A percentile compares a stretch with the other conserved stretches of the same genome.
phyloP scores from a whole-genome alignment of 2,888 invertebrate species.

The Seira sanloemensis region DNA sequence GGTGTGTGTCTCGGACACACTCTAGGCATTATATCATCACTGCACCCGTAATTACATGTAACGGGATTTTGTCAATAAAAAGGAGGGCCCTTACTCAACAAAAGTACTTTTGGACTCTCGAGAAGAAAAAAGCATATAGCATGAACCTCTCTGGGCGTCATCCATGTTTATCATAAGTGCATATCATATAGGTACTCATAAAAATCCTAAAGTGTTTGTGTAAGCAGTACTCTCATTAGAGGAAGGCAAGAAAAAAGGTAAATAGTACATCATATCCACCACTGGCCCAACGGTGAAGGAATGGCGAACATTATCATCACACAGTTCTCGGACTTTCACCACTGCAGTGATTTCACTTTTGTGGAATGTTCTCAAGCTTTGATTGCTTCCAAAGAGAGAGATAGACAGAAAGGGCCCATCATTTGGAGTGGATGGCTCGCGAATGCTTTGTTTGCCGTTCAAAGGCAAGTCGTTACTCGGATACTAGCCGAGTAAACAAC shows the following conservation, averaged over 20 bases:
- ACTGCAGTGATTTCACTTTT: too few relatives aligned
- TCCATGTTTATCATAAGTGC: constrained; percentile 17
- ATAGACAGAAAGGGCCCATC: neutral
- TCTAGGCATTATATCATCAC: neutral
- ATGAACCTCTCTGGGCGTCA: neutral
- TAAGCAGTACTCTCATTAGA: neutral
- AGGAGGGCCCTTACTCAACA: neutral
- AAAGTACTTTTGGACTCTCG: neutral
- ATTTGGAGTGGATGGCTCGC: neutral
- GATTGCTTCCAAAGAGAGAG: neutral
- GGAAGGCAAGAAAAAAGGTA: neutral
- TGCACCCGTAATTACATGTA: neutral
- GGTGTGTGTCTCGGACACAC: neutral
- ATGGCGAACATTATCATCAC: neutral
- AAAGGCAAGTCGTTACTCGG: neutral
- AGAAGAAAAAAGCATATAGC: neutral
- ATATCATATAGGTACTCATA: neutral
- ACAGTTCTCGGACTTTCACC: neutral
- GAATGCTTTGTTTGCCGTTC: too few relatives aligned
- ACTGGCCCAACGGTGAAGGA: neutral
- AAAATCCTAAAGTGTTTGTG: neutral
- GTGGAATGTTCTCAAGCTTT: too few relatives aligned
- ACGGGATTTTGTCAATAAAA: constrained; percentile 11
- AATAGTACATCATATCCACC: neutral
- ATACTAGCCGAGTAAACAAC: neutral